phyloP scores from a whole-genome alignment of 2,113 vertebrate genomes.

The Scartelaos histophorus region DNA sequence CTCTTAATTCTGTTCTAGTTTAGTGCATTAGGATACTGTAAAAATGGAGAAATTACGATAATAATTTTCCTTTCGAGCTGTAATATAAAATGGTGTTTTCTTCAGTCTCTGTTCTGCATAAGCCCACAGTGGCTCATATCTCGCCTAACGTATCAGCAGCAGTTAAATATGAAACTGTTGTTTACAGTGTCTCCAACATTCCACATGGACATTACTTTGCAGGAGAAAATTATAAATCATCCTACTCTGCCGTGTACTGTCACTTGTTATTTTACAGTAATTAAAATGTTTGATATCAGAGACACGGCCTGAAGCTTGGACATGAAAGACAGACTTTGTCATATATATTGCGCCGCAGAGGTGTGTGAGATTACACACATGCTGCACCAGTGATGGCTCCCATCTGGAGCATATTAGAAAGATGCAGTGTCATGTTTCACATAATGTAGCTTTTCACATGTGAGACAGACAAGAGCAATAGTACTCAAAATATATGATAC shows the following conservation, averaged over 20 bases:
- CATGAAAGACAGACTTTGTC: conserved; percentile 3
- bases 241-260: conserved; percentile 4
- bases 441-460: conserved; percentile 3
- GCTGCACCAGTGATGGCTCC: neutral
- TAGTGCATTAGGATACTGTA: neutral
- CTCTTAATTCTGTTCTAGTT: neutral
- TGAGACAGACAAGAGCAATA: neutral
- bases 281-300: conserved; percentile 8
- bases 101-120: conserved; percentile 10
- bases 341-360: neutral
- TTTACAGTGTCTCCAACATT: conserved; percentile 45
- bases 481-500: neutral
- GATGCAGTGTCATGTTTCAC: conserved; percentile 16
- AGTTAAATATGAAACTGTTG: conserved; percentile 39
- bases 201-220: conserved; percentile 29
- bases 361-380: conserved; percentile 3
- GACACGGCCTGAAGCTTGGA: conserved; percentile 1
- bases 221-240: conserved; percentile 22
- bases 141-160: neutral
- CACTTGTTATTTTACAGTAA: conserved; percentile 18
- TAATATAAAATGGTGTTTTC: conserved; percentile 3
- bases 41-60: neutral
- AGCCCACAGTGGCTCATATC: conserved; percentile 14
- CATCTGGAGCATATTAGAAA: conserved; percentile 11
- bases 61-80: neutral